Base-by-base conservation (phyloP, 2,113 vertebrate genomes). In the Tragelaphus strepsiceros region DNA sequence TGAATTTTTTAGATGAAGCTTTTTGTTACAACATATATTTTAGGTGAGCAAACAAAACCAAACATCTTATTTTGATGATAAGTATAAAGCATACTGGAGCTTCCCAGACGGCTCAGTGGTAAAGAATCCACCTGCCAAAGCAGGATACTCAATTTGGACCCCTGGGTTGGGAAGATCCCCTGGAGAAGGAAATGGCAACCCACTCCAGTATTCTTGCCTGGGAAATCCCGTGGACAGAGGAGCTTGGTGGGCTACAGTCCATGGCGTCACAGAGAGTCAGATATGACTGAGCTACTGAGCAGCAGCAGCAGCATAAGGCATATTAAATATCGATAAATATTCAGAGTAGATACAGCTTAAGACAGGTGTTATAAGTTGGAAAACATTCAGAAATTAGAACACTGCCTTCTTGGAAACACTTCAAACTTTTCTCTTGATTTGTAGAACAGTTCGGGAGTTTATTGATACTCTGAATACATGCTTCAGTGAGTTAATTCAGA, bases 391-490 rank as follows among this genome's bases (percentile, higher is more conserved):
- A 94, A 7, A 54, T 30, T 80, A 90, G 32, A 95, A 81, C 19
- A 84, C 14, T 85, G 6, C 74, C 5, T 88, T 92, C 61, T 90
- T 94, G 19, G 49, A 87, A 51, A 94, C 11, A 87, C 30, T 64
- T 92, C 74, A 96, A 56, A 85, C 58, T 92, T 78, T 94, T 59
- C 16, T 85, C 7, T 46, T 94, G 61, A 90, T 96, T 96, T 84
- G 54, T 97, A 96, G 59, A 94, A 95, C 12, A 95, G 28, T 78
- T 95, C 89, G 54, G 49, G 35, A 96, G 77, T 92, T 94, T 91
- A 83, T 62, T 91, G 30, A 81, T 89, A 92, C 6, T 94, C 26
- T 90, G 54, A 81, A 71, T 59, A 85, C 19, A 35, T 24, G 26
- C 53, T 46, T 95, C 22, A 91, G 22, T 97, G 90, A 93, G 54